phyloP scores from a whole-genome alignment of 2,113 vertebrate species.

The Nannobrachium achirus region DNA sequence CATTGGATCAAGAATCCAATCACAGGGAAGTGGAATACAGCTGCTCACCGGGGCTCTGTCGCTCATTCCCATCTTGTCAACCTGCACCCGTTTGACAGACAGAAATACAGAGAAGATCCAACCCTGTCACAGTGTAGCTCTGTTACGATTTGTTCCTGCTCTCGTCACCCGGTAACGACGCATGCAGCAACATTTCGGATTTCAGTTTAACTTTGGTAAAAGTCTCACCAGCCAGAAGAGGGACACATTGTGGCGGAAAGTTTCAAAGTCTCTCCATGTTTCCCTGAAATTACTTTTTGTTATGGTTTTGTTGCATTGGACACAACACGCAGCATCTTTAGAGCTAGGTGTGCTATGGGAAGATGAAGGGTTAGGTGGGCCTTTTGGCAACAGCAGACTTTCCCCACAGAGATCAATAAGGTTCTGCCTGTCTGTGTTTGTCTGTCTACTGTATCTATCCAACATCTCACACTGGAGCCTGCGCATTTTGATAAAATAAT shows the following conservation, averaged over 20 bases:
- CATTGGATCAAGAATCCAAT: constrained; percentile 38
- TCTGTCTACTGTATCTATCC: too few species aligned
- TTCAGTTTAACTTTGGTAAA: background rate
- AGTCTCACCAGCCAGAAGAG: background rate
- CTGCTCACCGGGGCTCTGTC: constrained; percentile 44
- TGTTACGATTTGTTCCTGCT: constrained; percentile 18
- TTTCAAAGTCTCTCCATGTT: background rate
- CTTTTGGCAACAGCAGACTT: too few species aligned
- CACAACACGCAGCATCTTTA: too few species aligned
- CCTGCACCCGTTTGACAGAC: constrained; percentile 26
- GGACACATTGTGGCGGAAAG: background rate
- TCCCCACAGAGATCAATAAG: too few species aligned
- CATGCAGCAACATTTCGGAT: background rate
- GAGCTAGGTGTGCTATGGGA: too few species aligned
- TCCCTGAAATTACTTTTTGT: background rate
- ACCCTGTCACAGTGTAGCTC: constrained; percentile 31
- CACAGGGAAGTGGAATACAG: constrained; percentile 31
- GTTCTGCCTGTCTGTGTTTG: too few species aligned
- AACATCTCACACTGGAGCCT: too few species aligned
- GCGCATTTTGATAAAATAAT: too few species aligned
- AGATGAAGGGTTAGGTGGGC: too few species aligned
- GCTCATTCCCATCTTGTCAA: constrained; percentile 47
- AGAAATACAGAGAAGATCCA: constrained; percentile 27
- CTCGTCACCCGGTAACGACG: constrained; percentile 24
- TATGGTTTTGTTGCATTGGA: too few species aligned